Evolutionary conservation across 2,797 vertebrate genomes (phyloP).

Genomic region (Chaunax sp.): DNA sequence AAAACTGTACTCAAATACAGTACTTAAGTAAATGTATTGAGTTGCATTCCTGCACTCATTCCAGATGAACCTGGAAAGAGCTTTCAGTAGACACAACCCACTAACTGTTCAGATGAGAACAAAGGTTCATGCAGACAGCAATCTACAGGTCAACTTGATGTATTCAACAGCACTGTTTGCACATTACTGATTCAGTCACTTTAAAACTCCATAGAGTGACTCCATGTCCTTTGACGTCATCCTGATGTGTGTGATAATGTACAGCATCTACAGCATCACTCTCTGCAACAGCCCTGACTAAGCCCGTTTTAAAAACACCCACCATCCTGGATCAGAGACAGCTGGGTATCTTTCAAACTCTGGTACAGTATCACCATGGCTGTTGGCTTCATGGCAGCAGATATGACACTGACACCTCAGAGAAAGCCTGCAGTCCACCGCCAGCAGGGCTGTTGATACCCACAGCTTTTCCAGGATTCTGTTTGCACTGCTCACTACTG

Average conservation of each 20-base stretch:
- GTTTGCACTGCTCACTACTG: conserved; percentile 27
- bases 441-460: conserved; percentile 45
- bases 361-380: conserved; percentile 54
- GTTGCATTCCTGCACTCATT: not conserved
- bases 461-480: conserved; percentile 23
- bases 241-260: conserved; percentile 55
- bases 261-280: conserved; percentile 61
- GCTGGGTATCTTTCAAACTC: conserved; percentile 68
- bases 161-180: conserved; percentile 9
- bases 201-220: conserved; percentile 13
- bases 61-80: not conserved
- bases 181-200: conserved; percentile 11
- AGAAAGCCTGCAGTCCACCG: conserved; percentile 59
- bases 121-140: no score
- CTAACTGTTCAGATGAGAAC: conserved; percentile 1
- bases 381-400: conserved; percentile 66
- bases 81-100: conserved; percentile 7
- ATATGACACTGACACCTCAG: conserved; percentile 70
- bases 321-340: conserved; percentile 66
- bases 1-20: not conserved
- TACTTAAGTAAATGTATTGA: not conserved
- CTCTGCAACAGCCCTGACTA: conserved; percentile 67
- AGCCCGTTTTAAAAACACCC: conserved; percentile 66
- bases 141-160: no score
- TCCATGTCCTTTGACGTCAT: conserved; percentile 43